Conservation (phyloP, 1,140 invertebrate genomes). For the Macrosteles quadrilineatus region DNA sequence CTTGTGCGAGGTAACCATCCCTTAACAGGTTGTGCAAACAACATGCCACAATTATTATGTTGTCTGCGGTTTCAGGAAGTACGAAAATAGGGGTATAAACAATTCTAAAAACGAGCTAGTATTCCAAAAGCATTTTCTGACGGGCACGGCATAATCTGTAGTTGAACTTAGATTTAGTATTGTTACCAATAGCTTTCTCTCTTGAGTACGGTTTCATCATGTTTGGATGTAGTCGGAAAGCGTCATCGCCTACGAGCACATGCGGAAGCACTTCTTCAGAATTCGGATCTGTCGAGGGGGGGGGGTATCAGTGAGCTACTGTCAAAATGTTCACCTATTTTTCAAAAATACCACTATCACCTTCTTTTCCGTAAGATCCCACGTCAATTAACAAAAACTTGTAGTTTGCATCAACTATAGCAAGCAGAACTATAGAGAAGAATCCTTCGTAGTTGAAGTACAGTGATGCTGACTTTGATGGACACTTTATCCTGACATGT, state of each 20-base stretch:
- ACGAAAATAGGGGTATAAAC: slow-evolving; percentile 36
- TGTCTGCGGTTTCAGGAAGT: slow-evolving; percentile 22
- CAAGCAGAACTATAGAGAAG: slow-evolving; percentile 52
- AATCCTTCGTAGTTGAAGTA: slow-evolving; percentile 48
- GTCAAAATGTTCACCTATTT: slow-evolving; percentile 24
- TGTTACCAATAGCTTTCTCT: slow-evolving; percentile 35
- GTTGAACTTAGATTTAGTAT: slow-evolving; percentile 41
- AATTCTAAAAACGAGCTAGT: slow-evolving; percentile 37
- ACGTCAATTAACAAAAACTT: slow-evolving; percentile 53
- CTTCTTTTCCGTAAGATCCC: slow-evolving; percentile 50
- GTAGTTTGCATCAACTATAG: slow-evolving; percentile 49
- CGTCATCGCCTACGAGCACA: slow-evolving; percentile 47
- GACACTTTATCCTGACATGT: slow-evolving; percentile 34
- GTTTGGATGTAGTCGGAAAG: slow-evolving; percentile 44
- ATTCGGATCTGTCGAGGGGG: slow-evolving; percentile 37
- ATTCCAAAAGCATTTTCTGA: slow-evolving; percentile 43
- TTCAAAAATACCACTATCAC: slow-evolving; percentile 45
- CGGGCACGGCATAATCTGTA: slow-evolving; percentile 41
- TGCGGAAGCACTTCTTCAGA: slow-evolving; percentile 39
- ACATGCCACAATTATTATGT: slow-evolving; percentile 21
- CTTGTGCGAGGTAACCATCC: slow-evolving; percentile 15
- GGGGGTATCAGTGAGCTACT: slow-evolving; percentile 30
- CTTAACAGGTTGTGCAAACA: slow-evolving; percentile 35
- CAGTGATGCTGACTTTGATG: slow-evolving; percentile 38
- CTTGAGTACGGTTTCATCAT: slow-evolving; percentile 46